Conservation (phyloP, 2,888 invertebrate species). For the Xanthostigma xanthostigma region DNA sequence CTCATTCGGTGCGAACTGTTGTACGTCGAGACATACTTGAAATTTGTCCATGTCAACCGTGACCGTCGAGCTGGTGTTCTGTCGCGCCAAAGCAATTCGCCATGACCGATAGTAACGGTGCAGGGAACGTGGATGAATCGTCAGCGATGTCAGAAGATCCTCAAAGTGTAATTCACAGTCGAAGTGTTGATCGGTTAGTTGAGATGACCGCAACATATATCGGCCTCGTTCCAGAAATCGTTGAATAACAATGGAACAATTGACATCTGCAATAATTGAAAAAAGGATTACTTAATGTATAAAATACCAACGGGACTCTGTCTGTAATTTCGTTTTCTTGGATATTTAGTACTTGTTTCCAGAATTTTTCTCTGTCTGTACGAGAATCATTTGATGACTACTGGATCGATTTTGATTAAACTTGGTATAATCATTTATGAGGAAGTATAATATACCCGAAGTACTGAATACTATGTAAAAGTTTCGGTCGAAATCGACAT, state of each 20-base stretch:
- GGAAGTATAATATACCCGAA: no score
- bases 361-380: no score
- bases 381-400: no score
- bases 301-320: no score
- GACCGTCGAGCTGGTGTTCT: slow-evolving; percentile 37
- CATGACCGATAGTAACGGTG: slow-evolving; percentile 29
- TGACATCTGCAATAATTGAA: slow-evolving; percentile 1
- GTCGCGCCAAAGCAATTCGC: slow-evolving; percentile 32
- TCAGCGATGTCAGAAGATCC: slow-evolving; percentile 26
- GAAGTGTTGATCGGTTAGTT: slow-evolving; percentile 37
- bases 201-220: slow-evolving; percentile 30
- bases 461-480: no score
- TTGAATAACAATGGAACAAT: background rate
- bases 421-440: no score
- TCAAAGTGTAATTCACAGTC: slow-evolving; percentile 35
- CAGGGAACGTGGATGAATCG: slow-evolving; percentile 1
- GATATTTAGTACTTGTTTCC: no score
- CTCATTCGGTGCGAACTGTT: slow-evolving; percentile 66
- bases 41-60: slow-evolving; percentile 49
- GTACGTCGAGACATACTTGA: slow-evolving; percentile 58
- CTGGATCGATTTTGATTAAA: no score
- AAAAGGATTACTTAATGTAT: slow-evolving; percentile 1
- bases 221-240: slow-evolving; percentile 1
- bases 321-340: no score
- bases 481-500: no score